Evolutionary conservation across 2,888 invertebrate species (phyloP), one percentile per base, ranked within the genome.

Genomic region (Choreutis nemorana): DNA sequence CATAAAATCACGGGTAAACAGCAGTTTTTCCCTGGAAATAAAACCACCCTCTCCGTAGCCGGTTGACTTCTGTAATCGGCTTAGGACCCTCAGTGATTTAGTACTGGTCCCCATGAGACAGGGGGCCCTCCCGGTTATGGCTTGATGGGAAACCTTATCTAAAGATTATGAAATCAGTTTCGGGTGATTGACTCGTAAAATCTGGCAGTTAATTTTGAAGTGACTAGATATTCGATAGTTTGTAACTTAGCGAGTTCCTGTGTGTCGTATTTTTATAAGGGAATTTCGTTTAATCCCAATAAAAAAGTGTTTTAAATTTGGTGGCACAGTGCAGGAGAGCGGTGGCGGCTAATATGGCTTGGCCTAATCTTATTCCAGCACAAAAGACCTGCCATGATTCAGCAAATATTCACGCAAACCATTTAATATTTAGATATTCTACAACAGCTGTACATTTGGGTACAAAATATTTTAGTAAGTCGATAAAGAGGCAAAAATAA

Each of bases 1-100:
- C 62, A 72, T 73, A 75, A 73, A 75, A 75, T 75, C 71, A 75
- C 68, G 56, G 62, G 65, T 70, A 75, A 75, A 73, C 77, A 75
- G 71, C 61, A 70, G 71, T 73, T 75, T 73, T 71, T 72, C 65
- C 57, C 57, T 51, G 62, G 66, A 62, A 68, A 73, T 75, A 71
- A 73, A 71, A 58, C 58, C 59, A 12, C 15, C 64, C 66, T 51
- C 48, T 47, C 34, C 40, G 41, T 48, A 51, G 53, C 51, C 55
- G 57, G 61, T 64, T 71, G 73, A 73, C 73, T 77, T 54, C 64
- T 66, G 68, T 77, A 77, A 77, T 72, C 78, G 67, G 78, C 72
- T 78, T 77, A 75, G 52, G 49, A 22, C 48, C 61, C 66, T 64
- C 65, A 57, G 55, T 43, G 57, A 53, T 55, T 58, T 54, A n/a